Percentiles rank a stretch among this genome's conserved stretches.
These are phyloP conservation scores for Peromyscus attwateri DNA, from an alignment of 2,797 vertebrate species.

Conservation along the genomic window DNA sequence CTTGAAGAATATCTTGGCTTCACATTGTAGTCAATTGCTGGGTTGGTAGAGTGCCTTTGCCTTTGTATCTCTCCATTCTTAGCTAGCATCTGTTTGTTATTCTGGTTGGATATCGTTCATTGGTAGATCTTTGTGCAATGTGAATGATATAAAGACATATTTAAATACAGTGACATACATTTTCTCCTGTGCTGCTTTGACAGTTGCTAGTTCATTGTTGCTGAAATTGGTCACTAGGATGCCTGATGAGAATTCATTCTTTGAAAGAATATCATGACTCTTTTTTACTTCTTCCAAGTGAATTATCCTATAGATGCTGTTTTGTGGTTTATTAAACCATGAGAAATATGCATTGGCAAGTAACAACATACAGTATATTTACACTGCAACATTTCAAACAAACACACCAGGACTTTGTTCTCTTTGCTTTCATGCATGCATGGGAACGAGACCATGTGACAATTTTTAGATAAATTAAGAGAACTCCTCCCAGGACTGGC, in stretches of 20 bases:
- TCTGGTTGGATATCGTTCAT: background rate
- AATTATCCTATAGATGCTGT: constrained; percentile 48
- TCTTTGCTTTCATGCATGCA: constrained; percentile 5
- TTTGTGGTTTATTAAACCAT: constrained; percentile 69
- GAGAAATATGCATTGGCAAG: constrained; percentile 59
- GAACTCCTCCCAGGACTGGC: background rate
- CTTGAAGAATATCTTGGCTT: background rate
- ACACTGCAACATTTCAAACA: background rate
- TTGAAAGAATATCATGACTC: constrained; percentile 19
- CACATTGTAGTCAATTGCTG: background rate
- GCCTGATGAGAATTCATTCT: constrained; percentile 59
- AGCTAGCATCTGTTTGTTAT: background rate
- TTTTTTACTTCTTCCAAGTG: constrained; percentile 55
- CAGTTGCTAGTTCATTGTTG: constrained; percentile 69
- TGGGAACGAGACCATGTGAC: background rate
- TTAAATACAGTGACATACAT: constrained; percentile 11
- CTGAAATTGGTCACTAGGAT: constrained; percentile 23
- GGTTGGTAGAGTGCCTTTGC: background rate
- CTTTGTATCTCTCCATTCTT: background rate
- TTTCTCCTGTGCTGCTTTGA: constrained; percentile 22
- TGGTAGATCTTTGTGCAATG: background rate
- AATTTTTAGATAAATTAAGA: constrained; percentile 26
- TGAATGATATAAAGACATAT: background rate
- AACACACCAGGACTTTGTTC: background rate
- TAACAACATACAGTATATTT: constrained; percentile 33